Conservation (phyloP, 2,797 vertebrate genomes). For the Taeniopygia guttata region DNA sequence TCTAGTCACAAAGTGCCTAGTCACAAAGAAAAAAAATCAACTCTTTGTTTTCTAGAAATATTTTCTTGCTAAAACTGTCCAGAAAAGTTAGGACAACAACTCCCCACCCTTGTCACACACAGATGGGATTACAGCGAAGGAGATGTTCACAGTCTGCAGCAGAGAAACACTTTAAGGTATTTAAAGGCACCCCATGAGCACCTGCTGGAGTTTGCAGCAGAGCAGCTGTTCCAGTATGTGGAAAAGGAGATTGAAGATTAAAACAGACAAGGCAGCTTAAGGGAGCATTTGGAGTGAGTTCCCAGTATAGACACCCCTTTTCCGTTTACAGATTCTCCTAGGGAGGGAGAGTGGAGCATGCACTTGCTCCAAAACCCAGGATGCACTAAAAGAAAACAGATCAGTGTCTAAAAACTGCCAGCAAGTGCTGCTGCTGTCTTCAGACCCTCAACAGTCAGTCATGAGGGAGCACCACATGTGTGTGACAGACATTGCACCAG, state of each 20-base stretch:
- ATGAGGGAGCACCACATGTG: conserved; percentile 20
- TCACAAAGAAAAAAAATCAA: not conserved
- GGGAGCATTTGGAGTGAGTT: conserved; percentile 20
- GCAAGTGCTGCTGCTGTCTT: conserved; percentile 15
- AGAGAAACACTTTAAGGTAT: not conserved
- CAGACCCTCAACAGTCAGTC: not conserved
- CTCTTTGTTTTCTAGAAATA: conserved; percentile 25
- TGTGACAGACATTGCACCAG: conserved; percentile 30
- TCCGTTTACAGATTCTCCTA: not conserved
- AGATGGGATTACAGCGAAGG: not conserved
- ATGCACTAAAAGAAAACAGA: not conserved
- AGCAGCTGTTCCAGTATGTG: conserved; percentile 37
- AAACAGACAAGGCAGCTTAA: conserved; percentile 41
- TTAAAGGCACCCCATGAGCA: conserved; percentile 18
- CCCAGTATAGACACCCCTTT: not conserved
- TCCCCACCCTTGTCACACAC: not conserved
- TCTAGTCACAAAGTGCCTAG: too few species aligned
- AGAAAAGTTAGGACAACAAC: not conserved
- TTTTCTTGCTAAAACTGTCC: not conserved
- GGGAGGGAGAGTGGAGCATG: not conserved
- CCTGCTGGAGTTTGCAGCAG: not conserved
- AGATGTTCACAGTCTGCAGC: not conserved
- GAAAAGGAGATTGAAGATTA: conserved; percentile 33
- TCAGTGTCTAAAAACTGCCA: not conserved
- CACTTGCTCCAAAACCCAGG: conserved; percentile 3